Conservation (phyloP, 2,113 vertebrate genomes). For the Calypte anna region DNA sequence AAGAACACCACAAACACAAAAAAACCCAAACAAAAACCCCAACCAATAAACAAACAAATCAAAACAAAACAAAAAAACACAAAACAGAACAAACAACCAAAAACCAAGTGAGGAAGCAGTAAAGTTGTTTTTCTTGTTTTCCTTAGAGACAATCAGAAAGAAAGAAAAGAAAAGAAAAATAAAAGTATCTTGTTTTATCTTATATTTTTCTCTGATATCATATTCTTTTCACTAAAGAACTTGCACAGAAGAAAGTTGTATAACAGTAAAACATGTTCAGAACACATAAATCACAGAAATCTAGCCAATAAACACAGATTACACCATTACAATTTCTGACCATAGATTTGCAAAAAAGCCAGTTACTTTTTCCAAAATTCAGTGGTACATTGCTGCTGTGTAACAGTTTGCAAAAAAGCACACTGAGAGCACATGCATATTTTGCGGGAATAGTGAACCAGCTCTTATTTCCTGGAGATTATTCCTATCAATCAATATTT, state of each 20-base stretch:
- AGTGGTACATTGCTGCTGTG: background rate
- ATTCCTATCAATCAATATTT: background rate
- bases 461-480: background rate
- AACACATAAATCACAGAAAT: conserved; percentile 1
- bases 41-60: no score
- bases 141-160: background rate
- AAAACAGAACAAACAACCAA: no score
- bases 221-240: background rate
- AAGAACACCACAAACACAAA: background rate
- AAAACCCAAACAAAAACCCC: no score
- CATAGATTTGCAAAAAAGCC: background rate
- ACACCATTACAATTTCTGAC: background rate
- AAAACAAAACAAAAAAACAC: no score
- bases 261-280: background rate
- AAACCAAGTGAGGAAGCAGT: no score
- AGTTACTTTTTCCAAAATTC: background rate
- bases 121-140: background rate
- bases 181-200: rapidly evolving
- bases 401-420: background rate
- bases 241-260: background rate
- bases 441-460: background rate
- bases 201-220: background rate
- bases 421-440: background rate
- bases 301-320: background rate
- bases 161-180: rapidly evolving